Base-by-base conservation (phyloP, 2,113 vertebrate genomes). In the Eonycteris spelaea region DNA sequence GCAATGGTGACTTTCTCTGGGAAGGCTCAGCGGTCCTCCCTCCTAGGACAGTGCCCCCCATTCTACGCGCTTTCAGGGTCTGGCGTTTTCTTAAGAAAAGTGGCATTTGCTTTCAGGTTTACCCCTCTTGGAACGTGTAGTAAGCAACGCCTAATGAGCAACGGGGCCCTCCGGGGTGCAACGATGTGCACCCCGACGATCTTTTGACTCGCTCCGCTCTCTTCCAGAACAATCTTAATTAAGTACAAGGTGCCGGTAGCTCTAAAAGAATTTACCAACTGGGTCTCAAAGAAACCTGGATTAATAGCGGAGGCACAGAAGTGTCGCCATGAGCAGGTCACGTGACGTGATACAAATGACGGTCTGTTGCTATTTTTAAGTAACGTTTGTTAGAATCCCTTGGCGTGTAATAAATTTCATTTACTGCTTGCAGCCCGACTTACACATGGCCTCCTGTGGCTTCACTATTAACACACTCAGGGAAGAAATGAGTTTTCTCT, bases 291-390 rank as follows among this genome's bases (percentile, higher is more conserved):
- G 94, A 94, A 93, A 96, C 86, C 91, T 88, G 97, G 97, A 97
- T 97, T 95, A 93, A 91, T 86, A 93, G 73, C 95, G 63, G 79
- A 93, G 89, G 78, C 93, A 75, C 95, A 86, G 85, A 94, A 45
- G 86, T 91, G 90, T 92, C 33, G 45, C 96, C 93, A 21, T 35
- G 93, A 96, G 91, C 94, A 65, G 91, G 95, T 61, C 93, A 95
- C 80, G 51, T 96, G 96, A 97, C 75, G 94, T 61, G 96, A 97
- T 96, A 96, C 95, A 96, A 91, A 96, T 96, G 74, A 97, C 53
- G 70, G 84, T 96, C 97, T 96, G 97, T 97, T 97, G 96, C 97
- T 98, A 97, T 98, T 98, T 98, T 98, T 92, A 94, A 95, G 79
- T 97, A 92, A 96, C 38, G 6, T 96, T 96, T 95, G 84, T 53